phyloP scores from a whole-genome alignment of 2,797 vertebrate species.

The Podargus strigoides region DNA sequence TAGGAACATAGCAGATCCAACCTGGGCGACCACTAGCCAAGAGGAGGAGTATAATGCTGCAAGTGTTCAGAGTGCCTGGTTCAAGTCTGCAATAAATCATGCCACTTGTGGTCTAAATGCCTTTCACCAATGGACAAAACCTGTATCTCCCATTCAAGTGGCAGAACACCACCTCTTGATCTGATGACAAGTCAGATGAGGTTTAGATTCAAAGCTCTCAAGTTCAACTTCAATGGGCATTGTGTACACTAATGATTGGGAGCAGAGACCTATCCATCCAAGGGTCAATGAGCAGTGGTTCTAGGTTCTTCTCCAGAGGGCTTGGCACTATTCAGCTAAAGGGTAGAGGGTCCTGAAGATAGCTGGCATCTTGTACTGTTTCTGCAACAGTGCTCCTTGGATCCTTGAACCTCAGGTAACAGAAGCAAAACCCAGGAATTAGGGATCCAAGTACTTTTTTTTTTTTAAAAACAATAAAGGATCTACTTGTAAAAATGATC shows the following conservation, averaged over 20 bases:
- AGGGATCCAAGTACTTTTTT: background rate
- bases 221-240: background rate
- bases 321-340: background rate
- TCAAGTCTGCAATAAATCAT: background rate
- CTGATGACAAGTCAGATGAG: background rate
- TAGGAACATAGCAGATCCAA: background rate
- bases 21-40: fast-evolving
- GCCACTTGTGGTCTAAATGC: background rate
- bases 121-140: background rate
- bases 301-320: background rate
- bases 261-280: background rate
- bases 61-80: background rate
- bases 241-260: background rate
- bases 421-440: background rate
- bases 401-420: background rate
- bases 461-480: background rate
- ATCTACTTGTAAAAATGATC: background rate
- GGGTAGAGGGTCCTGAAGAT: background rate
- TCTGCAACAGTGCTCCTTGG: background rate
- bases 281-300: fast-evolving
- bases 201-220: background rate
- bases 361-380: background rate
- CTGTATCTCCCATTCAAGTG: background rate
- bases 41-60: fast-evolving
- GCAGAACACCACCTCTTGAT: background rate